phyloP scores from a whole-genome alignment of 1,140 invertebrate genomes.

The Diploscapter pachys region DNA sequence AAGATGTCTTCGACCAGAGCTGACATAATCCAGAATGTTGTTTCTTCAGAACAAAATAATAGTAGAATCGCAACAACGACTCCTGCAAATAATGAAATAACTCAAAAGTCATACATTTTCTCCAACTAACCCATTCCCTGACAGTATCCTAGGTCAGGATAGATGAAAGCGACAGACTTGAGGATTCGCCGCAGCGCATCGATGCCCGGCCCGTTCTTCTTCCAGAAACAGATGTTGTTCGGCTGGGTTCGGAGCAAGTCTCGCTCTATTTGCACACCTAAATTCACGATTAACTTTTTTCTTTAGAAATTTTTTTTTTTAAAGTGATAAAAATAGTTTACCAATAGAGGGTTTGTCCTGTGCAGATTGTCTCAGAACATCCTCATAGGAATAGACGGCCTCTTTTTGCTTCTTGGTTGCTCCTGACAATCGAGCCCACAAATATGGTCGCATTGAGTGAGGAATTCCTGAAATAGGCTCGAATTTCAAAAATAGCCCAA shows the following conservation, averaged over 20 bases:
- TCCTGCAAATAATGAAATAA: conserved; percentile 24
- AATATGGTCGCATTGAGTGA: conserved; percentile 86
- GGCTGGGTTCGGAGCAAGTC: conserved; percentile 93
- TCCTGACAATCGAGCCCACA: conserved; percentile 92
- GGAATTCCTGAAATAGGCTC: conserved; percentile 74
- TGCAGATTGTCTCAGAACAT: conserved; percentile 41
- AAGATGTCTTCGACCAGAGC: conserved; percentile 94
- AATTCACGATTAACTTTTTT: background rate
- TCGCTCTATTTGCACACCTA: conserved; percentile 85
- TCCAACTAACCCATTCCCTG: conserved; percentile 81
- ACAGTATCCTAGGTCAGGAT: conserved; percentile 96
- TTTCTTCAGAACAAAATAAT: conserved; percentile 93
- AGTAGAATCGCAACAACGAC: conserved; percentile 76
- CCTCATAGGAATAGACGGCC: conserved; percentile 72
- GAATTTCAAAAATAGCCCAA: background rate
- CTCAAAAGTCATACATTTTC: background rate
- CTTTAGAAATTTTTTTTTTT: no score
- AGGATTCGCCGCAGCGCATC: conserved; percentile 83
- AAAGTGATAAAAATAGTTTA: conserved; percentile 56
- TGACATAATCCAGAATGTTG: conserved; percentile 97
- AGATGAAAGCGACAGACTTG: conserved; percentile 89
- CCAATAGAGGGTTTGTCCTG: conserved; percentile 82
- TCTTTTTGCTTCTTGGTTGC: conserved; percentile 65
- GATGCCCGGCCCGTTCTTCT: conserved; percentile 78
- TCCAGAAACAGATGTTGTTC: conserved; percentile 92